Base-by-base conservation (phyloP, 2,797 vertebrate species). In the Amphiprion clarkii region DNA sequence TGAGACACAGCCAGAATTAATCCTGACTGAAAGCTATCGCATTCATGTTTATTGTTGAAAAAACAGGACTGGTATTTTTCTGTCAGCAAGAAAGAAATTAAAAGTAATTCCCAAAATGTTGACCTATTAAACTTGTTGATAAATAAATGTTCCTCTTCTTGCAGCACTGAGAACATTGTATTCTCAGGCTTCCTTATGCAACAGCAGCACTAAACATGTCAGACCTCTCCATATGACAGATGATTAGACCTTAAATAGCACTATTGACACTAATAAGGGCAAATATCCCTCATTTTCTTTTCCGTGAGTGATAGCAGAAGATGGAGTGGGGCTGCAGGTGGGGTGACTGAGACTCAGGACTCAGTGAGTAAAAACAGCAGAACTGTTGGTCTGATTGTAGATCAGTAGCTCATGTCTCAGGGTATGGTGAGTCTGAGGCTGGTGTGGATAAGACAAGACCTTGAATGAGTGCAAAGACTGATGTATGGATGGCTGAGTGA, bases 211-310 rank as follows among this genome's bases (percentile, higher is more conserved):
- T 68, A 64, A 91, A 91, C 89, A 94, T 91, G 84, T 89, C 89
- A 88, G 84, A 89, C 65, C 64, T 83, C 81, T 82, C 70, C 63
- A 12, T 64, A 67, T 59, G 73, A 86, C 83, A 77, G 81, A 87
- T 90, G 88, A 94, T 91, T 88, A 88, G 84, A 86, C 85, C 80
- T 86, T 84, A 84, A 88, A 88, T 90, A 90, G 80, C 84, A 79
- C 83, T 90, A 90, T 88, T 93, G 88, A 89, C 82, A 72, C 86
- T 93, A 95, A 95, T 94, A 86, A 92, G 85, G 78, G 79, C 62
- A 92, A 94, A 94, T 94, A 87, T 92, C 85, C 84, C 82, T 88
- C 85, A 93, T 94, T 95, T 95, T 94, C 86, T 93, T 76, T 86
- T 67, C 87, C 75, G 57, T 81, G 79, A 90, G 87, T 86, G 90